phyloP scores from a whole-genome alignment of 2,797 vertebrate genomes.

The Microchirus variegatus region DNA sequence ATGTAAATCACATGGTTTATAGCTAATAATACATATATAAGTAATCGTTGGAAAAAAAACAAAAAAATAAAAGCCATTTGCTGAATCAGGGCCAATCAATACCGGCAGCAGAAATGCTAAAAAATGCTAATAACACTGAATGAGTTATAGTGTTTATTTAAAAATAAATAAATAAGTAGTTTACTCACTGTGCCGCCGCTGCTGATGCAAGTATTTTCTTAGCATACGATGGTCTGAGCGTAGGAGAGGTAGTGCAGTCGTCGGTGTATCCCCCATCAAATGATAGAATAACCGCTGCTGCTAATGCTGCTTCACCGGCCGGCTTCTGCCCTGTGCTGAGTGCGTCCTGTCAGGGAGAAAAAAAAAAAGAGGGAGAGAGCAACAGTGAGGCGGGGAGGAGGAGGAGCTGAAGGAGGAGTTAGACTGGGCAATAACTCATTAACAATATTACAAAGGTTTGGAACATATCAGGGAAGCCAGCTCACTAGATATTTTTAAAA shows the following conservation, averaged over 20 bases:
- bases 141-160: background rate
- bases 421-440: background rate
- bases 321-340: slow-evolving; percentile 55
- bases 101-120: slow-evolving; percentile 35
- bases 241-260: slow-evolving; percentile 1
- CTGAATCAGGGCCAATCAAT: slow-evolving; percentile 5
- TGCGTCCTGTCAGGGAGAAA: slow-evolving; percentile 52
- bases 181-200: slow-evolving; percentile 57
- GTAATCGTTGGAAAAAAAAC: background rate
- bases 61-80: slow-evolving; percentile 14
- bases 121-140: slow-evolving; percentile 54
- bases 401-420: slow-evolving; percentile 40
- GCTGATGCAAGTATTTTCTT: slow-evolving; percentile 22
- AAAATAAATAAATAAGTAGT: slow-evolving; percentile 21
- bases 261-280: slow-evolving; percentile 34
- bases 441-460: no score
- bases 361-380: slow-evolving; percentile 35
- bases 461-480: no score
- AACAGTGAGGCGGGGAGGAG: slow-evolving; percentile 57
- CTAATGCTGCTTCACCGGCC: slow-evolving; percentile 49
- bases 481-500: no score
- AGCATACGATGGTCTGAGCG: slow-evolving; percentile 17
- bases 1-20: background rate
- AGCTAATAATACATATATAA: slow-evolving; percentile 1
- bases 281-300: slow-evolving; percentile 22